Percentiles rank a stretch among this genome's conserved stretches.
Conservation (phyloP, 2,113 vertebrate species). For the Alligator mississippiensis region DNA sequence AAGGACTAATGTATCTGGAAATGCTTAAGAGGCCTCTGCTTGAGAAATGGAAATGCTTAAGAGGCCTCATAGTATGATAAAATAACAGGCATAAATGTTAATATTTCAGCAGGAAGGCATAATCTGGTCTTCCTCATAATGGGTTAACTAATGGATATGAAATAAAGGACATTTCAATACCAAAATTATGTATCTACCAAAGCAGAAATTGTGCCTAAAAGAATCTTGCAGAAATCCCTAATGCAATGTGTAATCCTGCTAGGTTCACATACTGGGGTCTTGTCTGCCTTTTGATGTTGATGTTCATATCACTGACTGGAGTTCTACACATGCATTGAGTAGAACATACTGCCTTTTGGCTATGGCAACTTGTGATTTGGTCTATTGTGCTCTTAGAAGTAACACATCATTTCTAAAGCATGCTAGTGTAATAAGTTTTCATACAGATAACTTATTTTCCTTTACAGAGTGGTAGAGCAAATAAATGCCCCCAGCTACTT, state of each 20-base stretch:
- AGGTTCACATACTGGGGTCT: not conserved
- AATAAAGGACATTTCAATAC: not conserved
- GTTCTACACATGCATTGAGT: not conserved
- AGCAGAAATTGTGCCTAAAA: not conserved
- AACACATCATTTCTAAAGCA: not conserved
- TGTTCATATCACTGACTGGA: not conserved
- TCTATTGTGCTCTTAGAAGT: not conserved
- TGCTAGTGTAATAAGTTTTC: not conserved
- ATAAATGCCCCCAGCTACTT: not conserved
- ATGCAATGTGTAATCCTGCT: not conserved
- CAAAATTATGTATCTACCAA: not conserved
- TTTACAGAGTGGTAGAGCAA: not conserved
- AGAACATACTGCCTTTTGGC: not conserved
- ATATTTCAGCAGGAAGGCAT: not conserved
- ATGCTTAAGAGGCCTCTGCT: not conserved
- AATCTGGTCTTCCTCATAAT: not conserved
- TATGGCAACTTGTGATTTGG: fast-evolving
- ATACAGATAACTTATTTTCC: not conserved
- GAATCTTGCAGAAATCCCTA: not conserved
- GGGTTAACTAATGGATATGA: not conserved
- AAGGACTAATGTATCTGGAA: no score
- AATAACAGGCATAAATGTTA: not conserved
- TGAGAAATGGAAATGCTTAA: not conserved
- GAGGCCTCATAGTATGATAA: not conserved
- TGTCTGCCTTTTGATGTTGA: not conserved